phyloP scores from a whole-genome alignment of 2,797 vertebrate species.

The Darevskia nairensis region DNA sequence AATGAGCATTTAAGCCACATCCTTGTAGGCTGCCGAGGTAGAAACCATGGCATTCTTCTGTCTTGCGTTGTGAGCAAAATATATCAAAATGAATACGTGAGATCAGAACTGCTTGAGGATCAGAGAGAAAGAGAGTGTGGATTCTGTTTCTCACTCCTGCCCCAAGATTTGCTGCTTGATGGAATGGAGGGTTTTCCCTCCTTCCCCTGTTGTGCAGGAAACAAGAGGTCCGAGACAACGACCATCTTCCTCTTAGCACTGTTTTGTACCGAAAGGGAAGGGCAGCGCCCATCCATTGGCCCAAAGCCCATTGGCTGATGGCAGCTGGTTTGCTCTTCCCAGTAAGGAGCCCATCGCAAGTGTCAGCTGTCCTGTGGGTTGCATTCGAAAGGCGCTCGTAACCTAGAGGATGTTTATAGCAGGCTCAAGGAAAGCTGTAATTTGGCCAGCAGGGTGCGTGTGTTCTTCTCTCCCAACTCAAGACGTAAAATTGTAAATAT shows the following conservation, averaged over 20 bases:
- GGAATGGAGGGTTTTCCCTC: not conserved
- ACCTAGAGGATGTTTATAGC: not conserved
- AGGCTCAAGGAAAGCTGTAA: not conserved
- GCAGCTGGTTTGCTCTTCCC: not conserved
- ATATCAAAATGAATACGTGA: not conserved
- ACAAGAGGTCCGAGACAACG: not conserved
- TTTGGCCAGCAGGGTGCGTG: not conserved
- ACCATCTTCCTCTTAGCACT: not conserved
- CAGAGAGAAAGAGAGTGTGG: not conserved
- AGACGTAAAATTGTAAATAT: not conserved
- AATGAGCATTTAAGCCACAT: no score
- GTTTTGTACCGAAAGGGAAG: not conserved
- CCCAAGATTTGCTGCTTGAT: not conserved
- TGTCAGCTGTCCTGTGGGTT: not conserved
- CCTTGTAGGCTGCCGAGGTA: not conserved
- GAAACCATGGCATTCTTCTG: not conserved
- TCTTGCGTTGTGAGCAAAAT: not conserved
- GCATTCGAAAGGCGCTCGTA: not conserved
- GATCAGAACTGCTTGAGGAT: not conserved
- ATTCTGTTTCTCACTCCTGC: not conserved
- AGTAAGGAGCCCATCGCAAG: not conserved
- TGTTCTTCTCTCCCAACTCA: not conserved
- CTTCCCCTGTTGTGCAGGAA: not conserved
- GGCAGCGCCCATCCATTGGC: not conserved
- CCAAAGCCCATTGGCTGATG: not conserved